A percentile compares a stretch with the other conserved stretches of the same genome.
Evolutionary conservation across 2,888 invertebrate genomes (phyloP).

Genomic region (Pseudanteris insignis): DNA sequence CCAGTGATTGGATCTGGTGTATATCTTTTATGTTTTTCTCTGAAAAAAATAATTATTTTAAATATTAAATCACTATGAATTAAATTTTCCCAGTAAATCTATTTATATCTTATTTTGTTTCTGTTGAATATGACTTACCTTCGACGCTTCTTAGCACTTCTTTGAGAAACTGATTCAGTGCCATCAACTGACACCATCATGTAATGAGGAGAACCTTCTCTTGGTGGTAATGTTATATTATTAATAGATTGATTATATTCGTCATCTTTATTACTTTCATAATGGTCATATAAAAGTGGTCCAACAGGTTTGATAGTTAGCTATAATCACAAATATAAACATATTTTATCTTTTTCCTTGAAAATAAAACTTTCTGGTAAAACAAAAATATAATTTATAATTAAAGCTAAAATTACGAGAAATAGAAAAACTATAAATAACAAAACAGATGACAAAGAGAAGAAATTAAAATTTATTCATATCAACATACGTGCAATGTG

Average conservation of each 20-base stretch:
- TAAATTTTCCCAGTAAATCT: background rate
- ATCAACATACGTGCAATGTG: too few relatives aligned
- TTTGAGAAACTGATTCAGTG: constrained; percentile 57
- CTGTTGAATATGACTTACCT: constrained; percentile 48
- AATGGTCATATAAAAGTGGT: constrained; percentile 51
- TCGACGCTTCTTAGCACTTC: constrained; percentile 64
- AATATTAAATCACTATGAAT: background rate
- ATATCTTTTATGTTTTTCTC: constrained; percentile 80
- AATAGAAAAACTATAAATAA: too few relatives aligned
- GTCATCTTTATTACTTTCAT: constrained; percentile 51
- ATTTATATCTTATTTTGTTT: background rate
- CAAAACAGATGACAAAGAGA: too few relatives aligned
- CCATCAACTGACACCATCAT: constrained; percentile 63
- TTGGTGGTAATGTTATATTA: constrained; percentile 54
- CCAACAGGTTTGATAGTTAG: constrained; percentile 64
- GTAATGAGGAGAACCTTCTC: constrained; percentile 64
- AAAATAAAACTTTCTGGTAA: too few relatives aligned
- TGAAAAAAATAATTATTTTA: too few relatives aligned
- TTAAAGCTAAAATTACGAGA: too few relatives aligned
- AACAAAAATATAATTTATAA: too few relatives aligned
- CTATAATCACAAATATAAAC: constrained; percentile 47
- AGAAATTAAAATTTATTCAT: too few relatives aligned
- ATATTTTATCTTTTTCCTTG: too few relatives aligned
- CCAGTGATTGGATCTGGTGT: constrained; percentile 74
- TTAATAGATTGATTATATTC: constrained; percentile 52